phyloP scores from a whole-genome alignment of 2,113 vertebrate species.

The Seriola quinqueradiata region DNA sequence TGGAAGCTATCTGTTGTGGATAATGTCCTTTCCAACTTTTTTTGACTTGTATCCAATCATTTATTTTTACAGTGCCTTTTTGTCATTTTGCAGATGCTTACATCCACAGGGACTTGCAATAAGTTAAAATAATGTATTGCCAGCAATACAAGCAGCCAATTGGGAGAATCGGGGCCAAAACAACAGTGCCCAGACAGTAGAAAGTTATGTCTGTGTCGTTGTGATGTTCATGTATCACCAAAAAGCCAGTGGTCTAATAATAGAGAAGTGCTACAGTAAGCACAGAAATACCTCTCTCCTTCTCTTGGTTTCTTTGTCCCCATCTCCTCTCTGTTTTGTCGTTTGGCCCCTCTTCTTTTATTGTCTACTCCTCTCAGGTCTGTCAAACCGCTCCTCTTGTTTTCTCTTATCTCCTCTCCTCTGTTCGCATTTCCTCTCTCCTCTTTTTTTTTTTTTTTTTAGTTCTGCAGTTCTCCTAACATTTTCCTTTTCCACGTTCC shows the following conservation, averaged over 20 bases:
- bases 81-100: conserved; percentile 56
- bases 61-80: conserved; percentile 48
- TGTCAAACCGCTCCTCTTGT: conserved; percentile 23
- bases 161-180: conserved; percentile 23
- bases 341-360: conserved; percentile 5
- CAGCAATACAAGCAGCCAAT: conserved; percentile 20
- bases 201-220: conserved; percentile 33
- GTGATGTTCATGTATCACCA: conserved; percentile 40
- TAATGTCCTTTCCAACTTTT: conserved; percentile 64
- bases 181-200: conserved; percentile 10
- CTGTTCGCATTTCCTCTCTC: not conserved
- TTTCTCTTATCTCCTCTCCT: conserved; percentile 12
- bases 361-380: conserved; percentile 2
- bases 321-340: conserved; percentile 18
- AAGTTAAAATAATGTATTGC: conserved; percentile 36
- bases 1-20: conserved; percentile 62
- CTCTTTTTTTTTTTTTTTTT: not conserved
- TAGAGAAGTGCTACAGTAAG: conserved; percentile 9
- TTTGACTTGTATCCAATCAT: conserved; percentile 53
- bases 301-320: conserved; percentile 11
- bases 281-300: conserved; percentile 23
- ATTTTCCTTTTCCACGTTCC: not conserved
- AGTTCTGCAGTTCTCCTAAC: conserved; percentile 7
- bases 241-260: conserved; percentile 40
- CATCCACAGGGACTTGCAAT: conserved; percentile 37